These are phyloP conservation scores for Engystomops pustulosus DNA, from an alignment of 2,113 vertebrate genomes.

Conservation along the genomic window DNA sequence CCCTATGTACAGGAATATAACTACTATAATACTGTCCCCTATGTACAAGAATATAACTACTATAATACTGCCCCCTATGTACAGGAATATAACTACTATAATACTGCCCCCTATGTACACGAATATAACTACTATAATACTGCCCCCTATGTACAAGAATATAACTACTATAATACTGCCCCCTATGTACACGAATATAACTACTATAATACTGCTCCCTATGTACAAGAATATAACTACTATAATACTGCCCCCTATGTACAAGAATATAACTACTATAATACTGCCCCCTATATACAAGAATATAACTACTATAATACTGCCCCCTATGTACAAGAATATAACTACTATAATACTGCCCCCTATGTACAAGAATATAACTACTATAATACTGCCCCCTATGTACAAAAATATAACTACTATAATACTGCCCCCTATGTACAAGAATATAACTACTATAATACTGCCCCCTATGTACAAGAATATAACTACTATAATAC, in stretches of 20 bases:
- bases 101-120: background rate
- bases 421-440: no score
- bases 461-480: no score
- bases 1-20: background rate
- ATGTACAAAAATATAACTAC: no score
- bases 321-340: background rate
- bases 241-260: background rate
- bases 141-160: no score
- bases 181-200: no score
- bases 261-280: conserved; percentile 2
- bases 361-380: conserved; percentile 2
- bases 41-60: conserved; percentile 1
- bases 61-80: background rate
- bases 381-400: background rate
- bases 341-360: conserved; percentile 4
- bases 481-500: conserved; percentile 8
- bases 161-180: no score
- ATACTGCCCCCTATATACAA: background rate
- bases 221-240: conserved; percentile 9
- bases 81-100: conserved; percentile 1
- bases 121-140: no score
- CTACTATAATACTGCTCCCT: background rate
- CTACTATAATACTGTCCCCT: background rate
- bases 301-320: conserved; percentile 13
- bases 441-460: no score